A percentile compares a stretch with the other conserved stretches of the same genome.
phyloP scores from a whole-genome alignment of 2,797 vertebrate species.

The Xenopus petersii region DNA sequence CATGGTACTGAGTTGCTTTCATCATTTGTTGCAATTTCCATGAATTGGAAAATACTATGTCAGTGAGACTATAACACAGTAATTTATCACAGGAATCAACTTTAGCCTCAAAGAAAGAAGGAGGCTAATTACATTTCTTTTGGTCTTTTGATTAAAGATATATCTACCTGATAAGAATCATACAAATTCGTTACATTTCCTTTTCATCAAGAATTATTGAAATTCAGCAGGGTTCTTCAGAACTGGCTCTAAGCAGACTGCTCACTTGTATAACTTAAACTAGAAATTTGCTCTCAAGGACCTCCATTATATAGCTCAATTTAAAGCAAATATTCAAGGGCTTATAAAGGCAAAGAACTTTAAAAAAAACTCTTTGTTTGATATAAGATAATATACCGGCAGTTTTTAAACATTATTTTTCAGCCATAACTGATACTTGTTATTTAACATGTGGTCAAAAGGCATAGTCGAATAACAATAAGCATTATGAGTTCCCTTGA shows the following conservation, averaged over 20 bases:
- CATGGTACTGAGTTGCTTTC: background rate
- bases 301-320: slow-evolving; percentile 6
- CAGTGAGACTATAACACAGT: slow-evolving; percentile 23
- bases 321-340: slow-evolving; percentile 6
- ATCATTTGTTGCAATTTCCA: slow-evolving; percentile 27
- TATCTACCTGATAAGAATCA: slow-evolving; percentile 26
- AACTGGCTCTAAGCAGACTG: slow-evolving; percentile 32
- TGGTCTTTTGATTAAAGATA: slow-evolving; percentile 34
- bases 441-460: no score
- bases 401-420: no score
- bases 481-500: no score
- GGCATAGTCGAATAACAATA: no score
- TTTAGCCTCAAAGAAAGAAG: slow-evolving; percentile 14
- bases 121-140: slow-evolving; percentile 33
- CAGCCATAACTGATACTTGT: no score
- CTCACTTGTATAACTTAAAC: background rate
- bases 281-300: background rate
- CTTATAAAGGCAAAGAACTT: background rate
- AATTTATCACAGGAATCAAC: slow-evolving; percentile 24
- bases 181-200: slow-evolving; percentile 44
- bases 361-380: no score
- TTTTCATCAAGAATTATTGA: slow-evolving; percentile 4
- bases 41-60: slow-evolving; percentile 5
- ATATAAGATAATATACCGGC: no score
- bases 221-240: slow-evolving; percentile 24